A percentile compares a stretch with the other conserved stretches of the same genome.
These are phyloP conservation scores for Ploceus nigricollis DNA, from an alignment of 2,113 vertebrate species.

Conservation along the genomic window DNA sequence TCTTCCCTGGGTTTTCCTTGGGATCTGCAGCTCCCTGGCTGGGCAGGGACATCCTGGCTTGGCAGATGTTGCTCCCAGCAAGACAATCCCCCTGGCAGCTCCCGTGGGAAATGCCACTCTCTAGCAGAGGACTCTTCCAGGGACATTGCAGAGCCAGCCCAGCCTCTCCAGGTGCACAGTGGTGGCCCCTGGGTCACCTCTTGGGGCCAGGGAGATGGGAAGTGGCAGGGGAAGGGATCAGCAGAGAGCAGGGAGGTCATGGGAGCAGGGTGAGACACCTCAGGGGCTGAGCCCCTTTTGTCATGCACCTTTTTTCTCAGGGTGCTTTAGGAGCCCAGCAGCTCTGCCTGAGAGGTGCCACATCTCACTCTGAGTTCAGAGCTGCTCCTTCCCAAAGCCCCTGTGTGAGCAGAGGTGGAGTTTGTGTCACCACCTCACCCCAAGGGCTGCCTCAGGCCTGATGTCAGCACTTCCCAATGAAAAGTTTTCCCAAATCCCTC, in stretches of 20 bases:
- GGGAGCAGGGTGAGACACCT: not conserved
- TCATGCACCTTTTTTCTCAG: not conserved
- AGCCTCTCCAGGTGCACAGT: accelerated
- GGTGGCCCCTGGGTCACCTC: accelerated
- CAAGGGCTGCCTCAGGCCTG: not conserved
- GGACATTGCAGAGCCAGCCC: not conserved
- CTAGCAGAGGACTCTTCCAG: not conserved
- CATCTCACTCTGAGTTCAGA: accelerated
- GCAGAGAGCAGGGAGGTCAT: not conserved
- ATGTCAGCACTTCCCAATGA: not conserved
- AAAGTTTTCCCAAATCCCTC: not conserved
- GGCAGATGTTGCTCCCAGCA: accelerated
- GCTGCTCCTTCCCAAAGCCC: not conserved
- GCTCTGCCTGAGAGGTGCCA: not conserved
- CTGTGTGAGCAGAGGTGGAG: not conserved
- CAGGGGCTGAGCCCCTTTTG: not conserved
- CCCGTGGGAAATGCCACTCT: not conserved
- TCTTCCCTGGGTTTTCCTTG: not conserved
- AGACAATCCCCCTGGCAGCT: not conserved
- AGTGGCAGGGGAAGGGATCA: not conserved
- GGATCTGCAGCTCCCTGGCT: not conserved
- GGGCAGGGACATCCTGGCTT: not conserved
- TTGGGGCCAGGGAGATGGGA: not conserved
- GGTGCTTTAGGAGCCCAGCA: not conserved
- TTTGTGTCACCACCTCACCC: not conserved